phyloP scores from a whole-genome alignment of 2,797 vertebrate species.

The Artibeus lituratus region DNA sequence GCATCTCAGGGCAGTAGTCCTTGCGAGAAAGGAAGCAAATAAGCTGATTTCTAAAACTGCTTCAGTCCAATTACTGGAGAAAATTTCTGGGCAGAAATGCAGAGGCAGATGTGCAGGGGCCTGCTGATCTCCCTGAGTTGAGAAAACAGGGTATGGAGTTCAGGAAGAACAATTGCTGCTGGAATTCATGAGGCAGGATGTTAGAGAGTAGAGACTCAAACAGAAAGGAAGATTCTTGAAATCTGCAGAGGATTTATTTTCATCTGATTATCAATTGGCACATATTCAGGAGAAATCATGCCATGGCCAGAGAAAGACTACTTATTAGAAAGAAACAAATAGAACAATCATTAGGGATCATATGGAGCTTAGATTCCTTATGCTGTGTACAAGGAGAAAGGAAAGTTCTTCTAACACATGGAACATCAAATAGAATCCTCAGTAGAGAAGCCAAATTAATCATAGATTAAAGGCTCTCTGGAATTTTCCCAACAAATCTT shows the following conservation, averaged over 20 bases:
- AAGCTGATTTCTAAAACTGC: background rate
- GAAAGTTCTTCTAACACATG: background rate
- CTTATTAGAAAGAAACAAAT: background rate
- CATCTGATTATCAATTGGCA: background rate
- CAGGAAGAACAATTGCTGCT: background rate
- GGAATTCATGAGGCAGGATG: background rate
- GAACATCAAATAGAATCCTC: background rate
- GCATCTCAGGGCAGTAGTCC: background rate
- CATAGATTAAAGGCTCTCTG: background rate
- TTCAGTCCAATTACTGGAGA: background rate
- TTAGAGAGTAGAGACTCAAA: background rate
- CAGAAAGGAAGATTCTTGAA: background rate
- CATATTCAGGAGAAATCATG: background rate
- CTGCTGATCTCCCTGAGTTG: too few relatives aligned
- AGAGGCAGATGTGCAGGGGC: background rate
- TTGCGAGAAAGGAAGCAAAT: background rate
- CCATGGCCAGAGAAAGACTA: background rate
- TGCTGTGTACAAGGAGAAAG: background rate
- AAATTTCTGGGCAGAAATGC: background rate
- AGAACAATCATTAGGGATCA: background rate
- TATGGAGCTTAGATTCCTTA: accelerated
- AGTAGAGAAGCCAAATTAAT: background rate
- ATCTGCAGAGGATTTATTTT: background rate
- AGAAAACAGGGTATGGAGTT: background rate
- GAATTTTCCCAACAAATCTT: background rate